A percentile compares a stretch with the other conserved stretches of the same genome.
These are phyloP conservation scores for Daubentonia madagascariensis DNA, from an alignment of 2,113 vertebrate species.

Conservation along the genomic window DNA sequence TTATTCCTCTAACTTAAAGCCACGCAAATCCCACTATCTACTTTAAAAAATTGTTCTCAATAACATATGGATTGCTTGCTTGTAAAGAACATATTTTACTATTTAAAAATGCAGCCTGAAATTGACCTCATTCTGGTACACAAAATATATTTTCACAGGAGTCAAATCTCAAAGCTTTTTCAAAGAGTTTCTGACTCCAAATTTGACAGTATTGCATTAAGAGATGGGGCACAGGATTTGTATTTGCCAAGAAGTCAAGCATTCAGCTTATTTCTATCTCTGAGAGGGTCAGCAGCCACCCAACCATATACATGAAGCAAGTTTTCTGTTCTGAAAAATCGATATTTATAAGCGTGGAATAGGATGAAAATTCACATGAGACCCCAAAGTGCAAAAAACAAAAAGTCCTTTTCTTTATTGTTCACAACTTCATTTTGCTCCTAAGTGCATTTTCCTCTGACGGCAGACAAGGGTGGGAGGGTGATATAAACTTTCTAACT, in stretches of 20 bases:
- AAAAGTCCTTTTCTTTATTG: neutral
- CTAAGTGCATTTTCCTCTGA: neutral
- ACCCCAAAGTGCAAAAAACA: neutral
- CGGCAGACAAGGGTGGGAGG: neutral
- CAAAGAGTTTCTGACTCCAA: neutral
- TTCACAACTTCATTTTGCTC: neutral
- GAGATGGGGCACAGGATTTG: neutral
- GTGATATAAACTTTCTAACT: neutral
- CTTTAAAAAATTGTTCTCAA: neutral
- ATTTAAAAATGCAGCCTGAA: neutral
- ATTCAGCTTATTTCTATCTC: neutral
- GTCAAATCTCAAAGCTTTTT: neutral
- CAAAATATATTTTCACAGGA: neutral
- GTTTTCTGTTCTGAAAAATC: neutral
- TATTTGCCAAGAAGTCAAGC: neutral
- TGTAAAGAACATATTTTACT: neutral
- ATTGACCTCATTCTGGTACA: neutral
- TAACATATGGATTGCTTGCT: neutral
- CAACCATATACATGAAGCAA: neutral
- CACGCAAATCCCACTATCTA: neutral
- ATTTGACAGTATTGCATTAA: neutral
- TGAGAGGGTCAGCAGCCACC: neutral
- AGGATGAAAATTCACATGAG: neutral
- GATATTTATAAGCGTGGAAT: neutral
- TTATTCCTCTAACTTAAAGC: constrained; percentile 9